Base-by-base conservation (phyloP, 2,888 invertebrate species). In the Globia sparganii region DNA sequence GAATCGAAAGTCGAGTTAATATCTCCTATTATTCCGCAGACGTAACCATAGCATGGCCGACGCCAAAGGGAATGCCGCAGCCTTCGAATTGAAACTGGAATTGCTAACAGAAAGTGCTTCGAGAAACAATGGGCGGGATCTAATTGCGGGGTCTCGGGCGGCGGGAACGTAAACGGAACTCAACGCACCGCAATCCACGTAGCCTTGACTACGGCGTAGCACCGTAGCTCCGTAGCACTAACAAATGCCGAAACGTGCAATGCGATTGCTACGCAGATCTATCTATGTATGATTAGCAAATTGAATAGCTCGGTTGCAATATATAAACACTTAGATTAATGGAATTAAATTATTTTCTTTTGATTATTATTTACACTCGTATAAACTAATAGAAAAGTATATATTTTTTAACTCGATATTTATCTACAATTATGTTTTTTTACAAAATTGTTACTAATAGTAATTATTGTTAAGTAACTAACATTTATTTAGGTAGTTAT, bases 61-160 rank as follows among this genome's bases (percentile, higher is more conserved):
- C 81, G 84, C 83, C 89, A 91, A 91, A 91, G 90, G 85, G 92
- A 90, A 91, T 90, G 84, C 90, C 84, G 76, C 80, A 86, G 80
- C 77, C 78, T 82, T 84, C 82, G 87, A 89, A 91, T 91, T 89
- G 91, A 91, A 91, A 90, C 91, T 90, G 88, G 89, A 93, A 93
- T 92, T 91, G 91, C 89, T 89, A 91, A 90, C 91, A 89, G 92
- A 91, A 93, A 93, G 92, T 90, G 90, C 90, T 91, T 88, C 85
- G 90, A 92, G 92, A 93, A 94, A 94, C 94, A 93, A 93, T 90
- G 88, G 91, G 77, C 76, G 79, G 84, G 87, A 86, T 89, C 91
- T 90, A 90, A 89, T 90, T 88, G 88, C 87, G 78, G 84, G 84
- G 85, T 89, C 88, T 88, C 89, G 83, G 73, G 83, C 86, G 86